Base-by-base conservation (phyloP, 2,797 vertebrate species). In the Acestrorhynchus altus region DNA sequence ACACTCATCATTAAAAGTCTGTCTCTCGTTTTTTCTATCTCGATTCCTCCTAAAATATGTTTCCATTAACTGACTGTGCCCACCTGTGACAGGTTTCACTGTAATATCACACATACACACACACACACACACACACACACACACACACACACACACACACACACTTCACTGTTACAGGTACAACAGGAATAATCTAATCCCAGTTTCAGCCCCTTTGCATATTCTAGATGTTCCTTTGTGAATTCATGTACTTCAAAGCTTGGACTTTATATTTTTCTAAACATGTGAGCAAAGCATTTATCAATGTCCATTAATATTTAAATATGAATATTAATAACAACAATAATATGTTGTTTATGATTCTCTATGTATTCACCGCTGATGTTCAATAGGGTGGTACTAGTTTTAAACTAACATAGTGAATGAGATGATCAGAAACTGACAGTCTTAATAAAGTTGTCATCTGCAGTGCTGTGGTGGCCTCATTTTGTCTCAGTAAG, bases 221-320 rank as follows among this genome's bases (percentile, higher is more conserved):
- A 59, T 39, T 73, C n/a, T 77, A 8, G 12, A 31, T 71, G 87
- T 89, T 89, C 83, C 86, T 77, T 91, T 83, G 88, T 92, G 88
- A 85, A 78, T 87, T 83, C 79, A 90, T 20, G 84, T 84, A 78
- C 90, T 90, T 77, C 78, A 89, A 91, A 89, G 84, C 86, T 87
- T 85, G 86, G 87, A 91, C 89, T 90, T 92, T 93, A 91, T 94
- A 93, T 93, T 93, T 94, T 93, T 94, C 87, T 93, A 93, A 86
- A 82, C 90, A 88, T 89, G 88, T 84, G 78, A 86, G 81, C 39
- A 79, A 69, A 54, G 9, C 46, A 56, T 69, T 46, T 54, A 70
- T 80, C 56, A 20, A 57, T 65, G 78, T 79, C 74, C 76, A 35
- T 51, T 13, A 54, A 69, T 68, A 68, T 80, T 80, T 44, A 16